phyloP scores from a whole-genome alignment of 2,888 invertebrate species.

The Drosophila prostipennis region DNA sequence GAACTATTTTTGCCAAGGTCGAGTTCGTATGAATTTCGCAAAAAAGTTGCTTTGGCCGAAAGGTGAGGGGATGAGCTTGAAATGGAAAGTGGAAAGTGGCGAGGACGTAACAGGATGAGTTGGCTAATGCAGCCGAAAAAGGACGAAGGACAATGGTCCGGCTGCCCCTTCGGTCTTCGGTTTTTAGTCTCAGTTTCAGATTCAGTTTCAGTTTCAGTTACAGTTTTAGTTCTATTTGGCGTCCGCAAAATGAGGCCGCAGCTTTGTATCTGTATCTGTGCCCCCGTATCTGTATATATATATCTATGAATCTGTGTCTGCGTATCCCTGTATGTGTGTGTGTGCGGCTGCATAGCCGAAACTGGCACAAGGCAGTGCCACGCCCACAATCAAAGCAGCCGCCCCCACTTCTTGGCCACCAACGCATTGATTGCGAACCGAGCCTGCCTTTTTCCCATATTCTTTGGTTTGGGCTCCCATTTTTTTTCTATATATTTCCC shows the following conservation, averaged over 20 bases:
- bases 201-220: constrained; percentile 43
- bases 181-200: constrained; percentile 18
- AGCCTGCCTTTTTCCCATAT: constrained; percentile 8
- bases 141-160: constrained; percentile 28
- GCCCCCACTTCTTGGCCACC: constrained; percentile 16
- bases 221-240: constrained; percentile 51
- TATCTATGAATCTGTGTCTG: neutral
- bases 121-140: constrained; percentile 17
- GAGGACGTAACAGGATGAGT: no score
- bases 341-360: constrained; percentile 47
- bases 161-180: constrained; percentile 8
- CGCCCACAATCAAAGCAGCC: constrained; percentile 34
- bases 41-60: neutral
- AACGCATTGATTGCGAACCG: constrained; percentile 38
- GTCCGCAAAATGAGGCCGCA: constrained; percentile 61
- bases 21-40: neutral
- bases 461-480: no score
- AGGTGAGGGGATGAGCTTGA: neutral
- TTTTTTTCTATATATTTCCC: constrained; percentile 13
- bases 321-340: neutral
- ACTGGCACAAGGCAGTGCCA: constrained; percentile 67
- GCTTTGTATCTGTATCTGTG: constrained; percentile 54
- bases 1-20: neutral
- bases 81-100: constrained; percentile 11
- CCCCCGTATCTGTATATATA: neutral